Evolutionary conservation across 2,888 invertebrate genomes (phyloP).

Genomic region (Ethmia dodecea): DNA sequence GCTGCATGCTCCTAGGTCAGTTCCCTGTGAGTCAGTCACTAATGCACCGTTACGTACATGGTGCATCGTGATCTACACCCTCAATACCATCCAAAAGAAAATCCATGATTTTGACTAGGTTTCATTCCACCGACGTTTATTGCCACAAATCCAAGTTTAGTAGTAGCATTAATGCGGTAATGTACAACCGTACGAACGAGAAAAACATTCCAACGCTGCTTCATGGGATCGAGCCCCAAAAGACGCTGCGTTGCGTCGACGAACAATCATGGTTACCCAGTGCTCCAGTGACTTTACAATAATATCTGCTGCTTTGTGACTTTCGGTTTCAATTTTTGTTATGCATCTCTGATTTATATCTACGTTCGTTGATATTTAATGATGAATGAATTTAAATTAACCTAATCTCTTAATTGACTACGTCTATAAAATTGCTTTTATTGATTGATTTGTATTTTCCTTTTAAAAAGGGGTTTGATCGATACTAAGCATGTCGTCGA

Average conservation of each 20-base stretch:
- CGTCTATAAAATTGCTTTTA: too few relatives aligned
- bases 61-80: conserved; percentile 53
- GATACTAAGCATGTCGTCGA: too few relatives aligned
- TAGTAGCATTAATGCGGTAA: too few relatives aligned
- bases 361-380: conserved; percentile 2
- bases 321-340: conserved; percentile 59
- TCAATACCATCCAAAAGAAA: conserved; percentile 23
- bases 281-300: conserved; percentile 68
- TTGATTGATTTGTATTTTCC: too few relatives aligned
- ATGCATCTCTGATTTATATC: conserved; percentile 29
- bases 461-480: too few relatives aligned
- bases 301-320: conserved; percentile 54
- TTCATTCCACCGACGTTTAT: background rate
- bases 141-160: too few relatives aligned
- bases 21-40: conserved; percentile 72
- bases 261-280: conserved; percentile 60
- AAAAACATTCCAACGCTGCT: too few relatives aligned
- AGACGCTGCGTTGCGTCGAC: conserved; percentile 36
- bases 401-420: too few relatives aligned
- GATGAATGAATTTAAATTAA: background rate
- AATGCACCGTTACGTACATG: conserved; percentile 69
- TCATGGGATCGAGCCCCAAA: conserved; percentile 27
- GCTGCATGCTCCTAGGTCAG: conserved; percentile 74
- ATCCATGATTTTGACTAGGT: background rate
- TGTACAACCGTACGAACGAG: too few relatives aligned